Evolutionary conservation across 2,797 vertebrate genomes (phyloP), one percentile per base, ranked within the genome.

Genomic region (Buphagus erythrorhynchus): DNA sequence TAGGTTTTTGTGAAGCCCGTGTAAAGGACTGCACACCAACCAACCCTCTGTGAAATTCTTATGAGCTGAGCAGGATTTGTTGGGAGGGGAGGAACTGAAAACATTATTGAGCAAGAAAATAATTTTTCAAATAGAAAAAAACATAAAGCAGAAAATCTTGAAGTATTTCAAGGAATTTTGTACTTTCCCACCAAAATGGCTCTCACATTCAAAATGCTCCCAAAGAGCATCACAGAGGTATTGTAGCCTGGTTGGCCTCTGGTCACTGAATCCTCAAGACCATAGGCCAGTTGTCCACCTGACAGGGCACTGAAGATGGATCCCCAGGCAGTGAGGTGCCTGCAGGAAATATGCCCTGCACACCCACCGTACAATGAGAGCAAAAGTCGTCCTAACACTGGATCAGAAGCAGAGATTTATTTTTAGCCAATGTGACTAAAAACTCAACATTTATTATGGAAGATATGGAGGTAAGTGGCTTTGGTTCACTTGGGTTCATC

Each of bases 281-380:
- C 18, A 18, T 52, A 55, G 28, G 11, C n/a, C 46, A 26, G 29
- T 22, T 2, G 5, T 16, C 20, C 40, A 59, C 21, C 17, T 40
- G 18, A 42, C 0, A 0, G 57, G 21, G 12, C 33, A 42, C n/a
- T 38, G 68, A 49, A 75, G 38, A 15, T 35, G 20, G 10, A 21
- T 72, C 13, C 16, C 22, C 13, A 52, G n/a, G 31, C 54, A 69
- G 13, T 29, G 19, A 83, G 28, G 11, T 57, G 38, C 12, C 29
- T 5, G 10, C 4, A 1, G 35, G 48, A 82, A 33, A 38, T 40
- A 11, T 62, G 14, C 10, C 49, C 52, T 58, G 19, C 20, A 24
- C 21, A 12, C 8, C 4, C 2, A 4, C 15, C 0, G 0, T 36
- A 48, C 29, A 69, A 29, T 0, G 2, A 42, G n/a, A 74, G 20